Evolutionary conservation across 1,140 invertebrate genomes (phyloP).

Genomic region (Pseudachorutes palmiensis): DNA sequence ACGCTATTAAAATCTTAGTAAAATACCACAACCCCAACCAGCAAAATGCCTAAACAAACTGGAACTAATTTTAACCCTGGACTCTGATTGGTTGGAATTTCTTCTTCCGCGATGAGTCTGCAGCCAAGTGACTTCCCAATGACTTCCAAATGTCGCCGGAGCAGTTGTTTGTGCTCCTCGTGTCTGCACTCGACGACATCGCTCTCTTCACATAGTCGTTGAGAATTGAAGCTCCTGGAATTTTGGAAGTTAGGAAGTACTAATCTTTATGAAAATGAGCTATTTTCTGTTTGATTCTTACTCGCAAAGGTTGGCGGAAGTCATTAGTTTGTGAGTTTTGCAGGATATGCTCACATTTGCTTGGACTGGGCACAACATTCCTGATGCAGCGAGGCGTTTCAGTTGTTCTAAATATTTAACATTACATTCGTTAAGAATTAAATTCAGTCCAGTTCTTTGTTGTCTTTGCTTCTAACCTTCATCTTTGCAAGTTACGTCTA

Average conservation of each 20-base stretch:
- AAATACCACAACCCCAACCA: too few relatives aligned
- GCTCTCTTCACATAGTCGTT: background rate
- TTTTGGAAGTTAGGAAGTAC: background rate
- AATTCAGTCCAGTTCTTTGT: too few relatives aligned
- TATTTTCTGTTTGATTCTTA: background rate
- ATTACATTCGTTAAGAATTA: background rate
- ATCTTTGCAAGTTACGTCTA: background rate
- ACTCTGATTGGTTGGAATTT: background rate
- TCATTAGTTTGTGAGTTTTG: background rate
- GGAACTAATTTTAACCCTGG: too few relatives aligned
- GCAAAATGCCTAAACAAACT: too few relatives aligned
- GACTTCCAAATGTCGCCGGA: background rate
- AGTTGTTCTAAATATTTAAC: background rate
- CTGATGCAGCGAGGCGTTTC: background rate
- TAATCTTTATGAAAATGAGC: background rate
- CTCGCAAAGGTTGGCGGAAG: background rate
- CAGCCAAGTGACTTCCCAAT: background rate
- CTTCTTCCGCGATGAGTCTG: background rate
- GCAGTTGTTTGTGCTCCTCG: background rate
- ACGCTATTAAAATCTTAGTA: too few relatives aligned
- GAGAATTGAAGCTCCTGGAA: background rate
- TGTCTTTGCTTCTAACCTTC: background rate
- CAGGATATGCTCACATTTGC: background rate
- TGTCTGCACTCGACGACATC: background rate
- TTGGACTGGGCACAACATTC: background rate